Conservation (phyloP, 53 echinoderm and acorn worm species). For the Temnopleurus reevesii region DNA sequence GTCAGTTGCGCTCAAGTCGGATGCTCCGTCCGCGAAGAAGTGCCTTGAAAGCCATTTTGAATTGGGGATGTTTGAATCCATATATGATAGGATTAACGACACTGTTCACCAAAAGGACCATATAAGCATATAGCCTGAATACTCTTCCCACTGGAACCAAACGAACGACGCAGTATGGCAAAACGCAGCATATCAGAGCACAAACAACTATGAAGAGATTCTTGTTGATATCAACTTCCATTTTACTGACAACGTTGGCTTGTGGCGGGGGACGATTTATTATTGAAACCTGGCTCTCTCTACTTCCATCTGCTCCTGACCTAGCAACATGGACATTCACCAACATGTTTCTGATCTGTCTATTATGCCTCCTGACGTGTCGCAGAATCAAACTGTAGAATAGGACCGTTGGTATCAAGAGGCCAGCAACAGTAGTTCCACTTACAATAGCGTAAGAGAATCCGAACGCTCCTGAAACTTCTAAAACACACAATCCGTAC, state of each 20-base stretch:
- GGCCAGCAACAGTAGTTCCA: too few species aligned
- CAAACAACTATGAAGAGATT: background rate
- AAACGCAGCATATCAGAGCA: background rate
- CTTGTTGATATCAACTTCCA: background rate
- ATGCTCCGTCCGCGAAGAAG: background rate
- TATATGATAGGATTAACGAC: constrained; percentile 4
- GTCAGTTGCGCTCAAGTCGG: too few species aligned
- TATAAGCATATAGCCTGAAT: background rate
- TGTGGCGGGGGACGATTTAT: background rate
- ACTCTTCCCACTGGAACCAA: background rate
- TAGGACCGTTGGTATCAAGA: too few species aligned
- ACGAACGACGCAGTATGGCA: background rate
- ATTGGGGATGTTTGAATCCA: background rate
- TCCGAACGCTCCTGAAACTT: too few species aligned
- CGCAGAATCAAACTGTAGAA: background rate
- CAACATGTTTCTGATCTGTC: background rate
- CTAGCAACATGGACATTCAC: background rate
- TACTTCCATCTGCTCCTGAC: too few species aligned
- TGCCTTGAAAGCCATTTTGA: background rate
- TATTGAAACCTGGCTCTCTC: background rate
- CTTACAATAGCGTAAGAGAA: too few species aligned
- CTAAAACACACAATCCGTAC: too few species aligned
- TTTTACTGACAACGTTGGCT: background rate
- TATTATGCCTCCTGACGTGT: background rate
- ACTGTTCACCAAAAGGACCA: background rate